Conservation (phyloP, 2,888 invertebrate genomes). For the Lasioglossum calceatum region DNA sequence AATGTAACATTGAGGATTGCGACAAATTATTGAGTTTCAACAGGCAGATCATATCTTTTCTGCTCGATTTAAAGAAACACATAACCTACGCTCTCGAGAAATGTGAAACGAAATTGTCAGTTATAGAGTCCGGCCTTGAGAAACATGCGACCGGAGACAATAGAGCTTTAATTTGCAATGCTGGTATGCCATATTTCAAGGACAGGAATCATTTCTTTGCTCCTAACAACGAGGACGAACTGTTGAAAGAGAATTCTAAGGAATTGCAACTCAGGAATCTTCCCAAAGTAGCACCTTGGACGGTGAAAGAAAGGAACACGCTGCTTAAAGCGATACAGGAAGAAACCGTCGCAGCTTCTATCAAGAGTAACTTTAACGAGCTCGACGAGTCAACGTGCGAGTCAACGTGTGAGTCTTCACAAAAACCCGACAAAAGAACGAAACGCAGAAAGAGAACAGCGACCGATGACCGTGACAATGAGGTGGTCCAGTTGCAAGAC, state of each 20-base stretch:
- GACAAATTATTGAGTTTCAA: slow-evolving; percentile 82
- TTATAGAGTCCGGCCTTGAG: slow-evolving; percentile 44
- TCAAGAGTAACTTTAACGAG: neutral
- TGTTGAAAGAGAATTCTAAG: slow-evolving; percentile 81
- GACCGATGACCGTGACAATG: slow-evolving; percentile 67
- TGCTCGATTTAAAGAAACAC: slow-evolving; percentile 81
- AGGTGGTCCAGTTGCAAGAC: slow-evolving; percentile 71
- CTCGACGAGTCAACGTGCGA: neutral
- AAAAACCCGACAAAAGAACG: rapidly evolving
- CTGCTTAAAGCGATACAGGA: slow-evolving; percentile 85
- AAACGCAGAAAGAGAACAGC: slow-evolving; percentile 13
- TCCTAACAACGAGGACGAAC: slow-evolving; percentile 87
- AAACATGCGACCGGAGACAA: neutral
- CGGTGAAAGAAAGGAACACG: slow-evolving; percentile 86
- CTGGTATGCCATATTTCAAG: slow-evolving; percentile 89
- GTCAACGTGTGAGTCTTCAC: neutral
- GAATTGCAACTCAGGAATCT: slow-evolving; percentile 79
- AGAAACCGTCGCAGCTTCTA: slow-evolving; percentile 72
- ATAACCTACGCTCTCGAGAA: slow-evolving; percentile 80
- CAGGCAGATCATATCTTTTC: slow-evolving; percentile 82
- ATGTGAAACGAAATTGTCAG: slow-evolving; percentile 80
- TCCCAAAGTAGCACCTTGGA: slow-evolving; percentile 82
- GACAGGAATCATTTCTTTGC: slow-evolving; percentile 86
- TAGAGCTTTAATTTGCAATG: slow-evolving; percentile 71
- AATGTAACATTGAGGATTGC: slow-evolving; percentile 5